These are phyloP conservation scores for Philhelius pedissequus DNA, from an alignment of 2,888 invertebrate species.

Conservation along the genomic window DNA sequence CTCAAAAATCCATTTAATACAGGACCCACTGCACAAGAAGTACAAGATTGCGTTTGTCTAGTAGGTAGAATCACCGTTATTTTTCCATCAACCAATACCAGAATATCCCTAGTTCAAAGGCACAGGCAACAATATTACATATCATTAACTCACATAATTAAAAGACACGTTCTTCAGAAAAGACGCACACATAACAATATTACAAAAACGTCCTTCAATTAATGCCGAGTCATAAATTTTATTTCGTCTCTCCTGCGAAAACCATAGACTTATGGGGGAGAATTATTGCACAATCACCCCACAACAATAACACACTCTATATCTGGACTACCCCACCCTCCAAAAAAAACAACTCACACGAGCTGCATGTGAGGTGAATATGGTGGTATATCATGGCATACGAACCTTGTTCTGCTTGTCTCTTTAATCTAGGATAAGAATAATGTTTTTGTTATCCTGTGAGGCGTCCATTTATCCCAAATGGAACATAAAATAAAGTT, in stretches of 20 bases:
- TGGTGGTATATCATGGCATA: neutral
- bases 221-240: slow-evolving; percentile 77
- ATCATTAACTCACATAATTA: slow-evolving; percentile 65
- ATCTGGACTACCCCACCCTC: too few species aligned
- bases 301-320: neutral
- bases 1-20: slow-evolving; percentile 50
- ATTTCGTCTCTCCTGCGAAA: slow-evolving; percentile 59
- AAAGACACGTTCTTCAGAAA: slow-evolving; percentile 45
- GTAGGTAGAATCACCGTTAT: neutral
- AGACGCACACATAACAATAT: slow-evolving; percentile 33
- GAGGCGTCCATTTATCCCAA: slow-evolving; percentile 62
- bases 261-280: neutral
- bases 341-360: neutral
- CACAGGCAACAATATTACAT: slow-evolving; percentile 43
- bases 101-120: neutral
- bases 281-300: slow-evolving; percentile 59
- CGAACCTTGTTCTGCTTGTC: slow-evolving; percentile 54
- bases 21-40: slow-evolving; percentile 2
- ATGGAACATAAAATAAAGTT: slow-evolving; percentile 59
- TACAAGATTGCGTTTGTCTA: slow-evolving; percentile 21
- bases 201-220: slow-evolving; percentile 68
- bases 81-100: neutral
- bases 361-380: slow-evolving; percentile 10
- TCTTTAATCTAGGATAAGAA: slow-evolving; percentile 66
- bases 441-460: slow-evolving; percentile 67